Conservation (phyloP, 2,113 vertebrate genomes). For the Brienomyrus longianalis region DNA sequence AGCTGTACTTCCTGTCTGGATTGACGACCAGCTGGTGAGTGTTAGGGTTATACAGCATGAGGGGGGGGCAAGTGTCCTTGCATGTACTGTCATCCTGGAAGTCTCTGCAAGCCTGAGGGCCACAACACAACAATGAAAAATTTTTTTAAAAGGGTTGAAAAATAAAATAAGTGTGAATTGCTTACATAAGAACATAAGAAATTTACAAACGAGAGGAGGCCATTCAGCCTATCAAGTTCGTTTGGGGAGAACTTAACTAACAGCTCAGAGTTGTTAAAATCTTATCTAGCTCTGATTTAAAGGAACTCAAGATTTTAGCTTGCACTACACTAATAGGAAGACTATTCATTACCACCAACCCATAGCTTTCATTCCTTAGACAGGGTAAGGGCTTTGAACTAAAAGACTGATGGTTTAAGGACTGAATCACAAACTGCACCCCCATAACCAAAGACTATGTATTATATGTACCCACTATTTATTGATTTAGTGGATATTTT, state of each 20-base stretch:
- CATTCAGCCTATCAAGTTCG: too few relatives aligned
- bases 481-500: not conserved
- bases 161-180: not conserved
- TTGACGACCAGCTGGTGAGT: conserved; percentile 84
- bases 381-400: not conserved
- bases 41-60: conserved; percentile 79
- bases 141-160: too few relatives aligned
- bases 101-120: conserved; percentile 79
- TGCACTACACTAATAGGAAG: too few relatives aligned
- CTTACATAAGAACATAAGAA: not conserved
- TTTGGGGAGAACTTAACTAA: too few relatives aligned
- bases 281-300: too few relatives aligned
- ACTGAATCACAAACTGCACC: not conserved
- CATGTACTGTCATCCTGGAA: conserved; percentile 85
- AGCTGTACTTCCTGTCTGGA: conserved; percentile 87
- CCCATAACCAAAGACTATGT: not conserved
- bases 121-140: not conserved
- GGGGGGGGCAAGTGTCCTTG: conserved; percentile 79
- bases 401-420: not conserved
- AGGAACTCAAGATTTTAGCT: too few relatives aligned
- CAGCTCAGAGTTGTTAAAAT: too few relatives aligned
- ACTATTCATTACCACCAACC: conserved; percentile 21
- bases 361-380: not conserved
- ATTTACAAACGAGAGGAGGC: too few relatives aligned
- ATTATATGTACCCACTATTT: not conserved